Evolutionary conservation across 37 sponge, comb jelly and placozoan species (phyloP).

Genomic region (Agelas oroides): DNA sequence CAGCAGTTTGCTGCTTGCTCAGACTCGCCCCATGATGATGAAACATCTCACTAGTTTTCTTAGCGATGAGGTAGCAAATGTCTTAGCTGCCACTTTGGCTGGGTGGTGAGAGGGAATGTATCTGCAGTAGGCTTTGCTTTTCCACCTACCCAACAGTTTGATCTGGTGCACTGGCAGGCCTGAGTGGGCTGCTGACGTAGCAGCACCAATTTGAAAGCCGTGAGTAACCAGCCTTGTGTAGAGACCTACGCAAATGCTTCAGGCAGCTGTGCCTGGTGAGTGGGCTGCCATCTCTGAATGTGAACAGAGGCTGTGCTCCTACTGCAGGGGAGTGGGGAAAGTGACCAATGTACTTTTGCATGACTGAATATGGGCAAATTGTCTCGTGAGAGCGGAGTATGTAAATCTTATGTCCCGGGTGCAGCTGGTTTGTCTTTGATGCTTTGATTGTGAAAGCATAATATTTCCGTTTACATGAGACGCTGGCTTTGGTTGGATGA

Average conservation of each 20-base stretch:
- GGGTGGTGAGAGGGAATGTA: not conserved
- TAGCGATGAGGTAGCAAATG: not conserved
- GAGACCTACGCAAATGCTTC: not conserved
- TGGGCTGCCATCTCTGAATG: conserved; percentile 3
- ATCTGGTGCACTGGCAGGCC: conserved; percentile 1
- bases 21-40: no score
- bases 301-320: not conserved
- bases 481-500: not conserved
- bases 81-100: conserved; percentile 1
- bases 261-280: conserved; percentile 3
- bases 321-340: not conserved
- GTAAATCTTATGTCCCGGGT: conserved; percentile 9
- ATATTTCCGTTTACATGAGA: not conserved
- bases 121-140: conserved; percentile 3
- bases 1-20: no score
- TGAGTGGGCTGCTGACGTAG: conserved; percentile 1
- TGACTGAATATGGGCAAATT: no score
- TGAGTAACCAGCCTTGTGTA: conserved; percentile 1
- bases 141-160: not conserved
- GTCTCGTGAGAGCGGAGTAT: not conserved
- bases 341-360: not conserved
- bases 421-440: conserved; percentile 44
- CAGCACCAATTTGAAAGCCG: not conserved
- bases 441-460: no score
- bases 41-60: no score